These are phyloP conservation scores for Lepidocyrtinus sp. DNA, from an alignment of 2,888 invertebrate genomes.

Conservation along the genomic window DNA sequence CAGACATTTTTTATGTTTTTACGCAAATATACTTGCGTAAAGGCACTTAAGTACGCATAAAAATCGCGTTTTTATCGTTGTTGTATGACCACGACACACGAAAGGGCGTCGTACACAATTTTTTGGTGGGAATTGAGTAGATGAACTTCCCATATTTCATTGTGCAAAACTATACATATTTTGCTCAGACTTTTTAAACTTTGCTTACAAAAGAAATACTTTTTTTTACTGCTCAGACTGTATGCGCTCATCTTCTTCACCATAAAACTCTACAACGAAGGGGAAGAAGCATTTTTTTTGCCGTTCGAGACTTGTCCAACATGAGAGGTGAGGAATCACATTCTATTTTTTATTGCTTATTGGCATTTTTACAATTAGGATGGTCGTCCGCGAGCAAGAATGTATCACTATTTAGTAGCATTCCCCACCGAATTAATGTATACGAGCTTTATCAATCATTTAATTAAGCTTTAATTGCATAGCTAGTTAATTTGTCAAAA, in stretches of 20 bases:
- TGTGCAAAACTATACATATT: background rate
- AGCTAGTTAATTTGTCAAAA: background rate
- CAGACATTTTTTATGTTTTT: constrained; percentile 8
- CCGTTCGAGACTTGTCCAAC: constrained; percentile 16
- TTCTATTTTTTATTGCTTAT: background rate
- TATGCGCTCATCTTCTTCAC: no score
- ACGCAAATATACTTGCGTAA: background rate
- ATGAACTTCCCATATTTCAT: constrained; percentile 50
- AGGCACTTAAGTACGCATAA: background rate
- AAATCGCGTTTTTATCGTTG: background rate
- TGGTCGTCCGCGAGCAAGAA: background rate
- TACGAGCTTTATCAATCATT: no score
- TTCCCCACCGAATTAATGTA: no score
- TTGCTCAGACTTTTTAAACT: no score
- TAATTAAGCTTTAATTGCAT: background rate
- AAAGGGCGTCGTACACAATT: background rate
- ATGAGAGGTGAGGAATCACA: constrained; percentile 35
- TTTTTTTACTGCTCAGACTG: no score
- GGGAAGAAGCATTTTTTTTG: constrained; percentile 20
- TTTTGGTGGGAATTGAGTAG: constrained; percentile 42
- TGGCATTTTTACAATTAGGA: background rate
- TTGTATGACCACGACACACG: background rate
- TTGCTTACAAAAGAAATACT: no score
- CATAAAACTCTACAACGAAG: no score
- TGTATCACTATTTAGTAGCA: no score